Evolutionary conservation across 2,888 invertebrate species (phyloP).

Genomic region (Incurvaria masculella): DNA sequence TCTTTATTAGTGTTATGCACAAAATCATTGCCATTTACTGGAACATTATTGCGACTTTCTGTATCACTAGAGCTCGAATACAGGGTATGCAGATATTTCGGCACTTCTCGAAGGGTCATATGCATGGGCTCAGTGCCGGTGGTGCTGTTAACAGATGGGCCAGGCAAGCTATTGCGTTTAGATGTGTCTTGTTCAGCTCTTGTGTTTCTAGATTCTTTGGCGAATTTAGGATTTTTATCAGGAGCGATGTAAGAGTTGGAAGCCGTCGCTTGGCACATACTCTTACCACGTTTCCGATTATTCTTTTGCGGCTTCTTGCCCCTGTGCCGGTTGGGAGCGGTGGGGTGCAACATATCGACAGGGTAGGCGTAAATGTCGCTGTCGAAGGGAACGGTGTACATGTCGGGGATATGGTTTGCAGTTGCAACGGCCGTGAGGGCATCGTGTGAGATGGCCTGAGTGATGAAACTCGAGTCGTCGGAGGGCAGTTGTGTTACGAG

Average conservation of each 20-base stretch:
- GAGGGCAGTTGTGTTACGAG: constrained; percentile 71
- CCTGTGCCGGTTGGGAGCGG: constrained; percentile 36
- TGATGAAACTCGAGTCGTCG: constrained; percentile 84
- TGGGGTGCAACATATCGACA: constrained; percentile 72
- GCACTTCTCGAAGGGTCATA: constrained; percentile 81
- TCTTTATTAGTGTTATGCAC: constrained; percentile 20
- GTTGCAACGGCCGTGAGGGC: constrained; percentile 64
- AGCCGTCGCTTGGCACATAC: background rate
- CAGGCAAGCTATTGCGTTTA: constrained; percentile 68
- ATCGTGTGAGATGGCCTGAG: constrained; percentile 86
- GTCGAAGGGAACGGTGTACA: constrained; percentile 87
- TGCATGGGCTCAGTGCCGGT: constrained; percentile 72
- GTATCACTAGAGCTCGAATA: constrained; percentile 76
- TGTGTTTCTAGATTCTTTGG: constrained; percentile 27
- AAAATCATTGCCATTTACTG: background rate
- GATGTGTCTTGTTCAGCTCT: constrained; percentile 36
- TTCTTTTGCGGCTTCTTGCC: constrained; percentile 37
- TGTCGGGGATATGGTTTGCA: constrained; percentile 75
- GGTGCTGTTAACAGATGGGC: constrained; percentile 58
- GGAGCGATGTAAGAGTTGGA: constrained; percentile 8
- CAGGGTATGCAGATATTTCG: constrained; percentile 77
- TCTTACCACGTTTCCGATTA: constrained; percentile 33
- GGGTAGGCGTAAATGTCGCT: constrained; percentile 87
- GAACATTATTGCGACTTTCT: constrained; percentile 38
- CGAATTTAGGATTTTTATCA: constrained; percentile 18